Base-by-base conservation (phyloP, 2,113 vertebrate species). In the Callopanchax toddi region DNA sequence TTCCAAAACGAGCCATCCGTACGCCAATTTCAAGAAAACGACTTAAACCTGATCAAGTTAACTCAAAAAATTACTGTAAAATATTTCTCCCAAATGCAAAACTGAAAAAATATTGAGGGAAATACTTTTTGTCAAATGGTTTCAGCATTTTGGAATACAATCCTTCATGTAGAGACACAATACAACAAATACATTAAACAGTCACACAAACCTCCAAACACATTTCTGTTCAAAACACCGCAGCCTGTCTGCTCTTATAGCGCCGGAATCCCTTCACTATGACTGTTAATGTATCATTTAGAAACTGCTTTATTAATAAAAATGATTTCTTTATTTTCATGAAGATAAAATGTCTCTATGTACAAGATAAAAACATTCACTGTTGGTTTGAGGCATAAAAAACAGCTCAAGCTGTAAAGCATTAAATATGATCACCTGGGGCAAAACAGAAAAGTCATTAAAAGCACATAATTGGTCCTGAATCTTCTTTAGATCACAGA, bases 61-160 rank as follows among this genome's bases (percentile, higher is more conserved):
- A 52, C 11, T 25, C 3, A 36, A 39, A 49, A 40, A 40, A 53
- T 21, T 2, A 18, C 37, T 50, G 22, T 21, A 44, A 79, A 55
- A 16, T 49, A 32, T 20, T 57, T 67, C 52, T 22, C 20, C 40
- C 6, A 72, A 60, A 56, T 36, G 17, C n/a, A 43, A 59, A 71
- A 60, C 51, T 60, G 3, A 61, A 40, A 26, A 26, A 26, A 26
- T 6, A 26, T 4, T 26, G 3, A 26, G 6, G 6, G 6, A 26
- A 26, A 26, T 26, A n/a, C 1, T 42, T 23, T 51, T 21, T 48
- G 16, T 15, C 26, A 25, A 63, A 25, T 53, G 43, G 29, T 62
- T 22, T 59, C 18, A 51, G 16, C 69, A 80, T 81, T 88, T 88
- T 88, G 82, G 84, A 89, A 88, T 89, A 65, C 53, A 84, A 84